phyloP scores from a whole-genome alignment of 1,140 invertebrate genomes.

The Hetaerina americana region DNA sequence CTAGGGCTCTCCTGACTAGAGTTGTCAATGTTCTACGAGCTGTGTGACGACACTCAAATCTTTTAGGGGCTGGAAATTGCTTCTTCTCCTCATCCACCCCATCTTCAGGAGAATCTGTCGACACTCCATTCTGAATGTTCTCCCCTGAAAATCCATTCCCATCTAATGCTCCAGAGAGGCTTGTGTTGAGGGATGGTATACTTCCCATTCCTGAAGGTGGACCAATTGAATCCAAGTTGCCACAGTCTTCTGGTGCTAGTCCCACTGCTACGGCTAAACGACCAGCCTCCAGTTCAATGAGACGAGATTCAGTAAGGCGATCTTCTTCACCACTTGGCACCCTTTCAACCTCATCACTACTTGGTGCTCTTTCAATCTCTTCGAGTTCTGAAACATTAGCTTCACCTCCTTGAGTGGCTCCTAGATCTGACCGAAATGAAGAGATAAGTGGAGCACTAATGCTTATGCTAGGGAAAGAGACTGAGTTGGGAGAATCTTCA shows the following conservation, averaged over 20 bases:
- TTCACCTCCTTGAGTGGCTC: slow-evolving; percentile 26
- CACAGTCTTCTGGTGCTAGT: slow-evolving; percentile 44
- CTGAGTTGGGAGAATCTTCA: slow-evolving; percentile 57
- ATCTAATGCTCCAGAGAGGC: slow-evolving; percentile 29
- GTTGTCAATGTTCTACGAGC: not conserved
- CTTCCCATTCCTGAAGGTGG: slow-evolving; percentile 56
- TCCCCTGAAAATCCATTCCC: slow-evolving; percentile 17
- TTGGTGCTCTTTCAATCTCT: not conserved
- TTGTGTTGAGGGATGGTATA: slow-evolving; percentile 43
- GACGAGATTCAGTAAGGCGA: slow-evolving; percentile 44
- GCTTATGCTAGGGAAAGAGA: slow-evolving; percentile 64
- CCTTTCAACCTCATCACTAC: slow-evolving; percentile 3
- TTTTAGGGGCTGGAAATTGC: slow-evolving; percentile 18
- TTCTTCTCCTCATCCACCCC: slow-evolving; percentile 27
- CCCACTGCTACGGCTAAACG: slow-evolving; percentile 51
- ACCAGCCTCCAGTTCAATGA: slow-evolving; percentile 59
- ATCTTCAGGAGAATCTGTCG: slow-evolving; percentile 23
- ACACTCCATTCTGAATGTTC: slow-evolving; percentile 26
- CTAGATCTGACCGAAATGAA: slow-evolving; percentile 35
- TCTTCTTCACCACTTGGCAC: slow-evolving; percentile 15
- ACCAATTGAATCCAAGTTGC: slow-evolving; percentile 56
- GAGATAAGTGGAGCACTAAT: slow-evolving; percentile 52
- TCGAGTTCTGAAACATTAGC: slow-evolving; percentile 3
- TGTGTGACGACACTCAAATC: slow-evolving; percentile 18
- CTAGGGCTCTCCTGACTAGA: slow-evolving; percentile 24